phyloP scores from a whole-genome alignment of 2,888 invertebrate species.

The Tenthredo amoena region DNA sequence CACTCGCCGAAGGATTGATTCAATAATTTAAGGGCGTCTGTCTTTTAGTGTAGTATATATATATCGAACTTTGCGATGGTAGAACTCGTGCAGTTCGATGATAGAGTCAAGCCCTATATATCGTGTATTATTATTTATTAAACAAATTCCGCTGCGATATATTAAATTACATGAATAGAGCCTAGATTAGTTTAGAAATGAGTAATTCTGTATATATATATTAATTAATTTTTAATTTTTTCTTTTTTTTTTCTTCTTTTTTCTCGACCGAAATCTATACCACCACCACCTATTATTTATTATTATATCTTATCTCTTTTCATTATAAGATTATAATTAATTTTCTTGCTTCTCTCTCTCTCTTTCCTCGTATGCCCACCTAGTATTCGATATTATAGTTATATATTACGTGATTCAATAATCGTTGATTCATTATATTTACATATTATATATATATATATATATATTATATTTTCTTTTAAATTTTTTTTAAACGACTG shows the following conservation, averaged over 20 bases:
- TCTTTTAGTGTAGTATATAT: neutral
- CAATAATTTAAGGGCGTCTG: conserved; percentile 45
- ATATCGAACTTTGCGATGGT: neutral
- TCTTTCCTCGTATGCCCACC: too few relatives aligned
- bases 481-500: too few relatives aligned
- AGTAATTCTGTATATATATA: neutral
- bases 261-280: too few relatives aligned
- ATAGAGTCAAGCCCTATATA: neutral
- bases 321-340: neutral
- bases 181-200: neutral
- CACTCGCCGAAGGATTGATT: conserved; percentile 1
- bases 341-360: neutral
- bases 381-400: neutral
- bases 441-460: neutral
- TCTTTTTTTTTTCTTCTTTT: too few relatives aligned
- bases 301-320: neutral
- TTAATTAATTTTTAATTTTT: neutral
- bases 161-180: neutral
- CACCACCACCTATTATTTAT: too few relatives aligned
- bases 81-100: conserved; percentile 14
- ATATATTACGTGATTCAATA: neutral
- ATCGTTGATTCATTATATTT: conserved; percentile 1
- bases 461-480: neutral
- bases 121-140: neutral
- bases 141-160: too few relatives aligned